phyloP scores from a whole-genome alignment of 2,797 vertebrate genomes.

The Simalia tracyae region DNA sequence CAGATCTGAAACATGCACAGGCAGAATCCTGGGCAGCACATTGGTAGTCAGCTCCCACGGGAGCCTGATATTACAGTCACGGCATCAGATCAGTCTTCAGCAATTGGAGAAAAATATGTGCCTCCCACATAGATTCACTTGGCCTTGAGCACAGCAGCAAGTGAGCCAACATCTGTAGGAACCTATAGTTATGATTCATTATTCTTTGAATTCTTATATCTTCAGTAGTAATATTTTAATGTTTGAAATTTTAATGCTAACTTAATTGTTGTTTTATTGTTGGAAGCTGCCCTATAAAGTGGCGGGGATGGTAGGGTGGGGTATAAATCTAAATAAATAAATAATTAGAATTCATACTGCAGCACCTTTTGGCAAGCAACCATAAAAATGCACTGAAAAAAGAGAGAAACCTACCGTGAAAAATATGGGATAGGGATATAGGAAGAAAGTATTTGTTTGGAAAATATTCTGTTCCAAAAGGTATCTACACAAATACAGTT shows the following conservation, averaged over 20 bases:
- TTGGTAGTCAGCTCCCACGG: not conserved
- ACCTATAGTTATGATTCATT: not conserved
- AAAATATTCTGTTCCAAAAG: slow-evolving; percentile 10
- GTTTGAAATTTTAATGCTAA: not conserved
- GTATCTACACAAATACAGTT: not conserved
- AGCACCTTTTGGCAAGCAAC: not conserved
- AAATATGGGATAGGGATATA: not conserved
- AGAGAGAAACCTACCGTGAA: not conserved
- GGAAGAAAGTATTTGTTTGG: not conserved
- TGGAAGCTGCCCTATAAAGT: not conserved
- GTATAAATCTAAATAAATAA: not conserved
- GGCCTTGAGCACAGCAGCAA: not conserved
- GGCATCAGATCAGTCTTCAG: not conserved
- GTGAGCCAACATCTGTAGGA: not conserved
- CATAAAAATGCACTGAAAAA: not conserved
- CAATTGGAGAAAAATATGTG: not conserved
- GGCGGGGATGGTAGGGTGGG: not conserved
- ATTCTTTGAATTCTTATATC: not conserved
- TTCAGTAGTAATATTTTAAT: not conserved
- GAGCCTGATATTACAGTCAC: not conserved
- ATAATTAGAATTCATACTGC: not conserved
- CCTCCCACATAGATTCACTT: not conserved
- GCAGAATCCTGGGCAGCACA: not conserved
- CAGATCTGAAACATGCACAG: not conserved
- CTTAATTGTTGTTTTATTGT: not conserved